These are phyloP conservation scores for Helobdella robusta DNA, from an alignment of 2,888 invertebrate species.

Conservation along the genomic window DNA sequence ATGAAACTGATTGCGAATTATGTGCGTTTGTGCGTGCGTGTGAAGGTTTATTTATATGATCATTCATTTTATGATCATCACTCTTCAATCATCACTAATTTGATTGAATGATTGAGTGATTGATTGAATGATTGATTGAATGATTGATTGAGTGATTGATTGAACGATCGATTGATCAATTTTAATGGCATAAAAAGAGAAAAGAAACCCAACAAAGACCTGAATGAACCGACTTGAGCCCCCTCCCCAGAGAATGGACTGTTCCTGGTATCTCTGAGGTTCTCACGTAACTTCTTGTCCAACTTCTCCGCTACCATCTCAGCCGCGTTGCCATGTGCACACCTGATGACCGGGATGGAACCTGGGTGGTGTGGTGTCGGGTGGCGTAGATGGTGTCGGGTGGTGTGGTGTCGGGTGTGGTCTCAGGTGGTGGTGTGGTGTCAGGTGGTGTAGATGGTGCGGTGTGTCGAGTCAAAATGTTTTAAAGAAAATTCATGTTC, in stretches of 20 bases:
- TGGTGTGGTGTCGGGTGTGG: background rate
- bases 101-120: too few relatives aligned
- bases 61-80: too few relatives aligned
- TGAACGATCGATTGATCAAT: too few relatives aligned
- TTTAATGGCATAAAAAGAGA: too few relatives aligned
- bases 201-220: slow-evolving; percentile 34
- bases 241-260: slow-evolving; percentile 66
- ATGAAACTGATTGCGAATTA: too few relatives aligned
- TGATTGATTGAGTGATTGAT: too few relatives aligned
- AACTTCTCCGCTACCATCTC: slow-evolving; percentile 95
- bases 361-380: slow-evolving; percentile 50
- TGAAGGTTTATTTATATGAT: too few relatives aligned
- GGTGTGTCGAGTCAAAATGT: background rate
- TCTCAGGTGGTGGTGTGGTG: too few relatives aligned
- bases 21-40: too few relatives aligned
- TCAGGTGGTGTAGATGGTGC: background rate
- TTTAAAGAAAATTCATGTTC: background rate
- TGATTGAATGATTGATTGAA: too few relatives aligned
- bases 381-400: background rate
- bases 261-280: slow-evolving; percentile 88
- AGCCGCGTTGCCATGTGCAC: slow-evolving; percentile 89
- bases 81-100: too few relatives aligned
- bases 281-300: slow-evolving; percentile 91
- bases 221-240: slow-evolving; percentile 56
- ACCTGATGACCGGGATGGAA: slow-evolving; percentile 77